Base-by-base conservation (phyloP, 2,113 vertebrate species). In the Psilopsiagon aurifrons region DNA sequence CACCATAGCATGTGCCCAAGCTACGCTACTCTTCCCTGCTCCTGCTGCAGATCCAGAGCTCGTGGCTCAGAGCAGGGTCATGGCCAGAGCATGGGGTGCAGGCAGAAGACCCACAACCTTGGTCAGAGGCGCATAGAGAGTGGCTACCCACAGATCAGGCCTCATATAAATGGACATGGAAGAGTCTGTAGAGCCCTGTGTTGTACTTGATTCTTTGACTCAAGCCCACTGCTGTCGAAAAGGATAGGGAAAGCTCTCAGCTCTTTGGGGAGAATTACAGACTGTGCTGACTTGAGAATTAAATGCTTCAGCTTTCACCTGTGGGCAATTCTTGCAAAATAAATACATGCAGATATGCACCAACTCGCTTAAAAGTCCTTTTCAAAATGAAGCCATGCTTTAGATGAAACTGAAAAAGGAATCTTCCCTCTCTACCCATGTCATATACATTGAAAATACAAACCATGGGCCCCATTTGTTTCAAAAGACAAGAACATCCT, bases 121-220 rank as follows among this genome's bases (percentile, higher is more conserved):
- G 22, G 19, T 25, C 12, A 78, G 15, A 20, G 25, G 18, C 44
- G 27, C 49, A 89, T 4, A 1, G 12, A 27, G 11, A 90, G 3
- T 0, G 2, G 52, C 15, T 43, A 47, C n/a, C 29, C 71, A 18
- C 1, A n/a, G 25, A 37, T 5, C 4, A 1, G 19, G 25, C 25
- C 25, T 17, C 41, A 28, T 31, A 49, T 8, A 67, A 20, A 2
- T 0, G 1, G 28, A 35, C 13, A 24, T 8, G 7, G 49, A 66
- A 55, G 35, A 20, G 35, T 35, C 37, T 41, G 9, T 25, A 81
- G 39, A 70, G 23, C 3, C 44, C 37, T 35, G 43, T 0, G 0
- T 9, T n/a, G 12, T 11, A 54, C 9, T 37, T 57, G 13, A 28
- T 41, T 80, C 59, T 85, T 80, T 67, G 31, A 66, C 35, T 74